Percentiles rank a stretch among this genome's conserved stretches.
Evolutionary conservation across 2,888 invertebrate species (phyloP).

Genomic region (Gari tellinella): DNA sequence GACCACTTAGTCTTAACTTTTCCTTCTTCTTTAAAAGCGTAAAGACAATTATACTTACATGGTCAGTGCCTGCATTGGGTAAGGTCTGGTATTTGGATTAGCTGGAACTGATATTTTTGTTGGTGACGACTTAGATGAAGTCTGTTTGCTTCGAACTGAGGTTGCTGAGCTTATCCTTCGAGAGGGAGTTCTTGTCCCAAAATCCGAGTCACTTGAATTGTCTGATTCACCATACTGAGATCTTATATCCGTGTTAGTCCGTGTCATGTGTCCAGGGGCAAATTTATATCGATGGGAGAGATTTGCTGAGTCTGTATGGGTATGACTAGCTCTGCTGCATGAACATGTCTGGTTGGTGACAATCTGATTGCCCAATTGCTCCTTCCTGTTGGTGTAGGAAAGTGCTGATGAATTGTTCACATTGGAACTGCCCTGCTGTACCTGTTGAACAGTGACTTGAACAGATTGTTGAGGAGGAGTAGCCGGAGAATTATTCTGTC

Average conservation of each 20-base stretch:
- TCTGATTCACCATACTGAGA: constrained; percentile 43
- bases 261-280: constrained; percentile 33
- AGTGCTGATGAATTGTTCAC: constrained; percentile 19
- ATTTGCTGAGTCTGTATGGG: constrained; percentile 50
- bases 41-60: constrained; percentile 71
- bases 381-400: constrained; percentile 56
- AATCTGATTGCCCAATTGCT: constrained; percentile 33
- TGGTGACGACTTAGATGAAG: constrained; percentile 47
- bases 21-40: too few species aligned
- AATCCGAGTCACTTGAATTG: constrained; percentile 58
- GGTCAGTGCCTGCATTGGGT: constrained; percentile 62
- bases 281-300: constrained; percentile 65
- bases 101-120: constrained; percentile 67
- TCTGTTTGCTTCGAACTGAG: constrained; percentile 24
- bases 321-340: constrained; percentile 40
- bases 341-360: constrained; percentile 22
- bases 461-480: constrained; percentile 17
- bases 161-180: constrained; percentile 52
- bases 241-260: constrained; percentile 37
- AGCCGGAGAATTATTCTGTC: too few species aligned
- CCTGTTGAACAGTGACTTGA: constrained; percentile 35
- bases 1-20: too few species aligned
- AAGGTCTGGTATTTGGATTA: constrained; percentile 42
- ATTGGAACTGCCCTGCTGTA: constrained; percentile 41
- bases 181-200: constrained; percentile 20